Evolutionary conservation across 2,113 vertebrate species (phyloP).

Genomic region (Octodon degus): DNA sequence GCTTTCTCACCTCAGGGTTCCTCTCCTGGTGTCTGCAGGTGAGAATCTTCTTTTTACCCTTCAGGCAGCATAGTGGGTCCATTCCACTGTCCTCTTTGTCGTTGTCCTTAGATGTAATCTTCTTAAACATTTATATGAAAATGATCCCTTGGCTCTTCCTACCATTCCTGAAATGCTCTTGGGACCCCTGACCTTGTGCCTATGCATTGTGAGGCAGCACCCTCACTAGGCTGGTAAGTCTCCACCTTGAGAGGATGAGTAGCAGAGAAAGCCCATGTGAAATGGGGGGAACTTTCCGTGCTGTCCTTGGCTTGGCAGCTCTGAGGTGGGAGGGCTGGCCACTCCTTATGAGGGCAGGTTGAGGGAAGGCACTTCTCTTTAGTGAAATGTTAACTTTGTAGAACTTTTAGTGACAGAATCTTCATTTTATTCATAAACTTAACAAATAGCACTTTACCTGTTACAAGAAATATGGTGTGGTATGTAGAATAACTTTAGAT

Average conservation of each 20-base stretch:
- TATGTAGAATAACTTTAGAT: slow-evolving; percentile 26
- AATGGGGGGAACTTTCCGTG: not conserved
- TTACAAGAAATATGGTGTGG: slow-evolving; percentile 15
- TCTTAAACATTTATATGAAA: not conserved
- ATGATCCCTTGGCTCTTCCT: not conserved
- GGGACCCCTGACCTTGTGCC: not conserved
- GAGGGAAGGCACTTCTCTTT: not conserved
- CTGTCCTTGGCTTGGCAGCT: not conserved
- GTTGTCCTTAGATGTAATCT: not conserved
- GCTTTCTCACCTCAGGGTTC: not conserved
- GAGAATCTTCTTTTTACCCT: not conserved
- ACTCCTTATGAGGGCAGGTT: not conserved
- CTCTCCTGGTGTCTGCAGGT: not conserved
- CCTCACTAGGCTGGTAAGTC: not conserved
- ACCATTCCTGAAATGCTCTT: not conserved
- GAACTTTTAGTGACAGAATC: not conserved
- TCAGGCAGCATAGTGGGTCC: not conserved
- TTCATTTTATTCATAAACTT: slow-evolving; percentile 13
- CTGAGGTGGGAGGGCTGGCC: not conserved
- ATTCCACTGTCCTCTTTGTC: not conserved
- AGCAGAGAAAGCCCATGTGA: not conserved
- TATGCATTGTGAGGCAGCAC: not conserved
- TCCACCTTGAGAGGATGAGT: not conserved
- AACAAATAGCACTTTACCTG: not conserved
- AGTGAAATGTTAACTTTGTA: not conserved